Percentiles rank a stretch among this genome's conserved stretches.
phyloP scores from a whole-genome alignment of 2,888 invertebrate species.

The Vesta saturnalis region DNA sequence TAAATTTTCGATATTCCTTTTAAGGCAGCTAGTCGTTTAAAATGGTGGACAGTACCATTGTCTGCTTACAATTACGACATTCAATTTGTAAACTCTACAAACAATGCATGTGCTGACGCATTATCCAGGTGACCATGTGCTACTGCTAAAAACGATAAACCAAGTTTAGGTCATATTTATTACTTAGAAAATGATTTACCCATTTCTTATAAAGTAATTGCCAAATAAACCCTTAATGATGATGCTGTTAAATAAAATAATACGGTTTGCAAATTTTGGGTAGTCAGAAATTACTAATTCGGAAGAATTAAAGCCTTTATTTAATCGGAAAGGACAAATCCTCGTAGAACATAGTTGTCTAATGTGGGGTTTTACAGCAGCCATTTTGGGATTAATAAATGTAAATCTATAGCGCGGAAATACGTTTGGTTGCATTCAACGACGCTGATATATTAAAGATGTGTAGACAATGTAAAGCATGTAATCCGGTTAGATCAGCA shows the following conservation, averaged over 20 bases:
- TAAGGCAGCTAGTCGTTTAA: neutral
- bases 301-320: constrained; percentile 2
- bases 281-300: neutral
- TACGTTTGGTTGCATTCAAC: constrained; percentile 31
- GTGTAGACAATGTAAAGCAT: neutral
- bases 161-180: neutral
- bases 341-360: neutral
- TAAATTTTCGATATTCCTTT: neutral
- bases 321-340: constrained; percentile 11
- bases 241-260: neutral
- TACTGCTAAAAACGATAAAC: neutral
- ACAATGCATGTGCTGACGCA: neutral
- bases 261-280: neutral
- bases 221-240: neutral
- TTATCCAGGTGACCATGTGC: neutral
- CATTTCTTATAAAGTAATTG: neutral
- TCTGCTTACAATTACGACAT: neutral
- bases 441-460: neutral
- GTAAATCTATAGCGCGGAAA: constrained; percentile 18
- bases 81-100: neutral
- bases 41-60: neutral
- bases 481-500: neutral
- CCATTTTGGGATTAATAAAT: constrained; percentile 20
- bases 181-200: constrained; percentile 7
- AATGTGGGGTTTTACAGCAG: constrained; percentile 35